Base-by-base conservation (phyloP, 1,140 invertebrate genomes). In the Ostrea denselamellosa region DNA sequence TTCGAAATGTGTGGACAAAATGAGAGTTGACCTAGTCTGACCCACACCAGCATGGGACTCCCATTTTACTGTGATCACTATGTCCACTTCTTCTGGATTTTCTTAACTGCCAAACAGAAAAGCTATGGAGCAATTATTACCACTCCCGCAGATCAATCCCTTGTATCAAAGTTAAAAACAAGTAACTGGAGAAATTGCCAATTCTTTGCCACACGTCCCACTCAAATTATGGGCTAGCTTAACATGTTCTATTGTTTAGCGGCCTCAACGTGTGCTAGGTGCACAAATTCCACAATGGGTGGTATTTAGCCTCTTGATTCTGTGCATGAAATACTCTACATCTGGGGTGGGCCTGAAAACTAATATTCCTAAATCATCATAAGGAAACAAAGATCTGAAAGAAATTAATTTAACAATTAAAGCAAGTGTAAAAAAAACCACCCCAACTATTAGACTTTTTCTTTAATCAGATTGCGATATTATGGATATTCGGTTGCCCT, bases 361-460 rank as follows among this genome's bases (percentile, higher is more conserved):
- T n/a, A 62, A n/a, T n/a, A 62, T n/a, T 62, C 14, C 56, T 62
- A 19, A 19, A 19, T 17, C 14, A 7, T 62, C 14, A 62, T 19
- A 14, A 19, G 17, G 56, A 62, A 28, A 28, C 68, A 25, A 77
- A 77, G 68, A 77, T 25, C 68, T 28, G 3, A 77, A 28, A 77
- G 68, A 28, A 34, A 44, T 77, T 34, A 77, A 77, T 77, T 77
- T 77, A 77, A 22, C 22, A 77, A n/a, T n/a, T n/a, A n/a, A 71
- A 25, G 22, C 22, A 77, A 77, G 10, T 12, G 28, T 10, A 77
- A 71, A 77, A 77, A 77, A 28, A 62, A 62, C 17, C 7, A 62
- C 17, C 7, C 56, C 14, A 44, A 44, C 34, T 62, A 19, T 62
- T 17, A n/a, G 14, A 62, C 56, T 19, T 62, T 62, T 62, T n/a